Conservation (phyloP, 2,797 vertebrate species). For the Aphelocoma californica region DNA sequence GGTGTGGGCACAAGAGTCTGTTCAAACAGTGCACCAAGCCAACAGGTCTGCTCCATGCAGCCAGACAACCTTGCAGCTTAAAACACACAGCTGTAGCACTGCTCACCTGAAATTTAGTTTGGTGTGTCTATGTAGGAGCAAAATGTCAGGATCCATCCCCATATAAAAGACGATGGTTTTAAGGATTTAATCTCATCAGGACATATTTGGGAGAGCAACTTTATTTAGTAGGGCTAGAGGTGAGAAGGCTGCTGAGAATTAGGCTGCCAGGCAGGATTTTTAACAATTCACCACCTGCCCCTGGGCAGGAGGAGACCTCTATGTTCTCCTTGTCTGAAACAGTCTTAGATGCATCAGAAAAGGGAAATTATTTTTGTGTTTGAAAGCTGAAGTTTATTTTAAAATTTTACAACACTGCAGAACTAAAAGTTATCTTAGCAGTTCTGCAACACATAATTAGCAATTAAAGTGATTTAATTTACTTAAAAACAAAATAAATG, state of each 20-base stretch:
- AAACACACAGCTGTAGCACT: neutral
- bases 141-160: neutral
- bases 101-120: neutral
- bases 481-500: slow-evolving; percentile 54
- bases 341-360: neutral
- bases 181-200: neutral
- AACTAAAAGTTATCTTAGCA: slow-evolving; percentile 29
- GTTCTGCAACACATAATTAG: slow-evolving; percentile 21
- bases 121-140: neutral
- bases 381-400: neutral
- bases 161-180: neutral
- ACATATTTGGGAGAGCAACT: neutral
- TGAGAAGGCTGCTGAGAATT: neutral
- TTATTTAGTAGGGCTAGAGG: neutral
- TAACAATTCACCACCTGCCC: neutral
- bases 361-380: neutral
- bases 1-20: neutral
- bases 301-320: neutral
- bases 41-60: neutral
- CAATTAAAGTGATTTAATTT: slow-evolving; percentile 53
- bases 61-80: neutral
- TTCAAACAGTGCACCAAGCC: neutral
- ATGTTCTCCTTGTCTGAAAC: neutral
- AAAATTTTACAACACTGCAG: neutral
- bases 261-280: neutral